A percentile compares a stretch with the other conserved stretches of the same genome.
phyloP scores from a whole-genome alignment of 2,888 invertebrate genomes.

The Gari tellinella region DNA sequence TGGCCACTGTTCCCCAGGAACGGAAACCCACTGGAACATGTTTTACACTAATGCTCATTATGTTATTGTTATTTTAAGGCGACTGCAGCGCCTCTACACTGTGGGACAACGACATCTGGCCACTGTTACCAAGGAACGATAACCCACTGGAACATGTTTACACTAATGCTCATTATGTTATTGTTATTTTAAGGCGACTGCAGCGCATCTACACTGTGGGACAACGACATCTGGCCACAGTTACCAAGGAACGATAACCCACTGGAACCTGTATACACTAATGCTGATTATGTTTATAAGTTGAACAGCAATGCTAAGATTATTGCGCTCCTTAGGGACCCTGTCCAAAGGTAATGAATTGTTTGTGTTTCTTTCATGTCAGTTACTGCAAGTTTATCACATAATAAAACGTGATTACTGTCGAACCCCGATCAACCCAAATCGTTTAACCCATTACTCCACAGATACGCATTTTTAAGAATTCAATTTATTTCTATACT shows the following conservation, averaged over 20 bases:
- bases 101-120: conserved; percentile 53
- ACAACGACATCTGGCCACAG: conserved; percentile 37
- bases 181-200: conserved; percentile 50
- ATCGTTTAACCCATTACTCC: too few species aligned
- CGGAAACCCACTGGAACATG: conserved; percentile 20
- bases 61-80: too few species aligned
- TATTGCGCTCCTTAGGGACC: conserved; percentile 50
- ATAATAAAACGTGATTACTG: too few species aligned
- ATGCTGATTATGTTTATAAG: conserved; percentile 46
- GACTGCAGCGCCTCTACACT: conserved; percentile 60
- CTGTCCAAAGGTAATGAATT: conserved; percentile 54
- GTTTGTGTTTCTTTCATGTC: too few species aligned
- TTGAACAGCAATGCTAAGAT: conserved; percentile 54
- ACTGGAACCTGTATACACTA: conserved; percentile 34
- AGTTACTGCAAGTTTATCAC: too few species aligned
- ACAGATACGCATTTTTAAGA: too few species aligned
- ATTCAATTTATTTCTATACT: too few species aligned
- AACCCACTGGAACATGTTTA: conserved; percentile 26
- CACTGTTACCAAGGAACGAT: conserved; percentile 18
- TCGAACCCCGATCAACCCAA: too few species aligned
- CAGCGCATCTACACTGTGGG: conserved; percentile 61
- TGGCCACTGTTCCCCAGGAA: conserved; percentile 28
- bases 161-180: conserved; percentile 49
- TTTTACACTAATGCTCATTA: conserved; percentile 39
- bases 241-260: conserved; percentile 27